Conservation (phyloP, 1,140 invertebrate genomes). For the Drosophila sp. region DNA sequence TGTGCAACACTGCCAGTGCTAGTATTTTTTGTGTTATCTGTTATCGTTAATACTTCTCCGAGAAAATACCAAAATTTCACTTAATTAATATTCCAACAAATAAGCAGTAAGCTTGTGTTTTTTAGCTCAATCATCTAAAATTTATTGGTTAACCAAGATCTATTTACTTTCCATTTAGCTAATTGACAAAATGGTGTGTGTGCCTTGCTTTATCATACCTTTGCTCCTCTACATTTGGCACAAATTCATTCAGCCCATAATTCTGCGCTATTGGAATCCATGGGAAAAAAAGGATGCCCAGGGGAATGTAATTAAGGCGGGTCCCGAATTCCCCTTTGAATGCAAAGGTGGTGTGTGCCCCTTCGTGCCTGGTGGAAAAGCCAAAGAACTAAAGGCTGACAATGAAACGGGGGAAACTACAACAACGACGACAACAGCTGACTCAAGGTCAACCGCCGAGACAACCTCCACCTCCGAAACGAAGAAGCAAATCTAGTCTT, state of each 20-base stretch:
- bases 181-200: conserved; percentile 87
- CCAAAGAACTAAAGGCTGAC: neutral
- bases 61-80: neutral
- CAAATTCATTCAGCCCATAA: conserved; percentile 89
- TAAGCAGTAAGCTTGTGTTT: neutral
- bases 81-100: neutral
- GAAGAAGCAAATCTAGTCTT: conserved; percentile 58
- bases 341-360: conserved; percentile 84
- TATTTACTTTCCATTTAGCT: neutral
- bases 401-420: neutral
- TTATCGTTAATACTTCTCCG: neutral
- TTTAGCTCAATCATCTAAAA: neutral
- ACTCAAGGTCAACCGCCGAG: neutral
- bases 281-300: conserved; percentile 86
- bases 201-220: conserved; percentile 91
- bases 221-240: conserved; percentile 90
- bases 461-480: conserved; percentile 12
- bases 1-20: neutral
- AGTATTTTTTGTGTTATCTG: neutral
- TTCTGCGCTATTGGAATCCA: conserved; percentile 89
- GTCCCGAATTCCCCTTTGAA: conserved; percentile 85
- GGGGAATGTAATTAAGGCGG: conserved; percentile 83
- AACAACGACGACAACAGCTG: neutral
- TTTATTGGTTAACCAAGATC: neutral
- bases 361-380: conserved; percentile 48